Evolutionary conservation across 2,797 vertebrate species (phyloP).

Genomic region (Liasis olivaceus): DNA sequence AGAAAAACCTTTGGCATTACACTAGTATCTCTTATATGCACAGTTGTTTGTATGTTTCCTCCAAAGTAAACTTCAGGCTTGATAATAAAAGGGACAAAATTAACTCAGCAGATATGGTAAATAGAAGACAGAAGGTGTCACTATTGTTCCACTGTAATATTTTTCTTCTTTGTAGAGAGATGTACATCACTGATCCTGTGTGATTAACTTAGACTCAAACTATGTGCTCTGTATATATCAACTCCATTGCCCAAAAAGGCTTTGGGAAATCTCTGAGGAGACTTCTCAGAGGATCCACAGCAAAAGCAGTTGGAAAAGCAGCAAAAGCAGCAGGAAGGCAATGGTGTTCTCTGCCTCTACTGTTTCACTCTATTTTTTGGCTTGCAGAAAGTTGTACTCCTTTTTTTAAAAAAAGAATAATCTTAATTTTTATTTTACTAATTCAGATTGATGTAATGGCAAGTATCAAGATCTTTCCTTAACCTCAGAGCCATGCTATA

Average conservation of each 20-base stretch:
- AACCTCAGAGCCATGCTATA: not conserved
- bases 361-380: not conserved
- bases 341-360: not conserved
- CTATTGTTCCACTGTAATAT: conserved; percentile 10
- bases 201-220: not conserved
- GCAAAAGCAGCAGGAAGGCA: not conserved
- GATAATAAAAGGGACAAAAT: not conserved
- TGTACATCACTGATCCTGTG: not conserved
- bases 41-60: not conserved
- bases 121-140: conserved; percentile 41
- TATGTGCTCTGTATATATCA: too few relatives aligned
- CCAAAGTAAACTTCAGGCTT: not conserved
- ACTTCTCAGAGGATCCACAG: not conserved
- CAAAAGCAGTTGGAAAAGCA: not conserved
- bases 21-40: not conserved
- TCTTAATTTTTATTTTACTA: not conserved
- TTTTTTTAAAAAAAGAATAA: not conserved
- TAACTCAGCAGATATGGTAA: not conserved
- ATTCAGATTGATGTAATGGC: not conserved
- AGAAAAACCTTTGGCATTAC: not conserved
- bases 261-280: not conserved
- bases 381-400: not conserved
- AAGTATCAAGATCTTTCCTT: not conserved
- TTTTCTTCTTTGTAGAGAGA: not conserved
- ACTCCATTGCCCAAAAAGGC: not conserved